Base-by-base conservation (phyloP, 1,140 invertebrate species). In the Pteromalus puparum region DNA sequence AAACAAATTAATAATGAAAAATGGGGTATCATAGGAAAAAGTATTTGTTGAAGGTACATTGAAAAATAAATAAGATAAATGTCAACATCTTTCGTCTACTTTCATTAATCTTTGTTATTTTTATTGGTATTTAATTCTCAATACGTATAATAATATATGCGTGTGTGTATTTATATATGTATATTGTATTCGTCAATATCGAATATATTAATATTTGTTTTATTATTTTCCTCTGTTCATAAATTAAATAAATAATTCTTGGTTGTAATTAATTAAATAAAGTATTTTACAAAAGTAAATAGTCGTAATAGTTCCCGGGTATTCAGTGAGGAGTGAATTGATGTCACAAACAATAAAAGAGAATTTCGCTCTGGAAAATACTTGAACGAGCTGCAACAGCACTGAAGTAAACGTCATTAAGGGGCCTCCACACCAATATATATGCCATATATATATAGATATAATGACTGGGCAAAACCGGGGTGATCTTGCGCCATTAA, bases 201-300 rank as follows among this genome's bases (percentile, higher is more conserved):
- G 88, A 90, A 90, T 91, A 90, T 91, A 91, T 91, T 89, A 90
- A 88, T 90, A 89, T 90, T 68, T 87, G 86, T 87, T 86, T 86
- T 87, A 83, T 89, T 83, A 88, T 85, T 88, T 61, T 61, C 89
- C 80, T 89, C 77, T 88, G 88, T 89, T 85, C 88, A 91, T 92
- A 92, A 92, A 91, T 92, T 91, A 92, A 92, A 92, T 92, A 92
- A 92, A 92, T 92, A 92, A 89, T 85, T 90, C 86, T 90, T 88
- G 87, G 90, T 86, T 88, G 86, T 88, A 87, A 88, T 88, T 87
- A 89, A 87, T 89, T 89, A 90, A 91, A 90, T 89, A 90, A 91
- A 90, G 48, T 91, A 92, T 89, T 88, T 92, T 91, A 92, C 90
- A 92, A 92, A 91, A 90, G 87, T 89, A 89, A 91, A 91, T 90